These are phyloP conservation scores for Nymphicus hollandicus DNA, from an alignment of 2,113 vertebrate species.

Conservation along the genomic window DNA sequence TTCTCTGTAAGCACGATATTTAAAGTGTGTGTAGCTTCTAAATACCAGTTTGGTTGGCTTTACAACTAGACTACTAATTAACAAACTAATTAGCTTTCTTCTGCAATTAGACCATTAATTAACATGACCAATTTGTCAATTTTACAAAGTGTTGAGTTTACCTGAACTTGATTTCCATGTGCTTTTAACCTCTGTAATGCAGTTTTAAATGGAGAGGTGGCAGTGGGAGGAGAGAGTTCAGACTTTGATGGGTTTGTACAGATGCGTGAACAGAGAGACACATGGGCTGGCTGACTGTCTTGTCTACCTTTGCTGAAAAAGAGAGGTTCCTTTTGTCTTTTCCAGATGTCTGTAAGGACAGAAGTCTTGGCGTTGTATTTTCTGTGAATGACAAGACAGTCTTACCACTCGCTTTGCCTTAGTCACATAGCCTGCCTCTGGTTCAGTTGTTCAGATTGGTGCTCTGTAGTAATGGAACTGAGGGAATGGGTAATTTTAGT, in stretches of 20 bases:
- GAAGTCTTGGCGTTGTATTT: not conserved
- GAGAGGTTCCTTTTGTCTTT: not conserved
- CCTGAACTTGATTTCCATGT: not conserved
- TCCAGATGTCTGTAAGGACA: not conserved
- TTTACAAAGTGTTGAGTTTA: not conserved
- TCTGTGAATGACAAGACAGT: not conserved
- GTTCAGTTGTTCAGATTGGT: not conserved
- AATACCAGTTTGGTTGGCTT: not conserved
- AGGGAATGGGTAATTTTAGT: not conserved
- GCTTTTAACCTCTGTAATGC: not conserved
- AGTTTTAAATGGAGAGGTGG: not conserved
- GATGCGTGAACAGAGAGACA: not conserved
- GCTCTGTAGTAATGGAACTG: not conserved
- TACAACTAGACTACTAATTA: not conserved
- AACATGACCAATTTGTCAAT: not conserved
- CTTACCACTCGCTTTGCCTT: not conserved
- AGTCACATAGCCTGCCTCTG: not conserved
- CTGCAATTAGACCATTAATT: not conserved
- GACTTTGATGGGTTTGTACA: rapidly evolving
- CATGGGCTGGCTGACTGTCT: not conserved
- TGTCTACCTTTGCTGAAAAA: not conserved
- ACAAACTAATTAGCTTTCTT: not conserved
- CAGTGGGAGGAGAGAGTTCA: not conserved
- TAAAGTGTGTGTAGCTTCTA: not conserved
- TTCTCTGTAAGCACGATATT: not conserved